These are phyloP conservation scores for Clavelina lepadiformis DNA, from an alignment of 23 tunicate species.

Conservation along the genomic window DNA sequence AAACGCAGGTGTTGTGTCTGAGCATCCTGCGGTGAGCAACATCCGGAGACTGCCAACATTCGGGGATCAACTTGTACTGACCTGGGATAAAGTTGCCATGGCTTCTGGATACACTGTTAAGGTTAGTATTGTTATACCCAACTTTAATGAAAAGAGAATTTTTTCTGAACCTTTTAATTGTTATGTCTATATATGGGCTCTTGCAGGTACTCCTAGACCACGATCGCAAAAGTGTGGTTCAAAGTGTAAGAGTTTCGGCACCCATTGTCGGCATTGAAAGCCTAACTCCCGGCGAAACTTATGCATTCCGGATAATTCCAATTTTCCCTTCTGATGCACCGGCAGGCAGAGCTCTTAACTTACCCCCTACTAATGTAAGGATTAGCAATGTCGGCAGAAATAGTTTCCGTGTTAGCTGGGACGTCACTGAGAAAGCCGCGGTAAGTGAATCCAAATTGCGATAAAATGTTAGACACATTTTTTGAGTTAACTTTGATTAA, in stretches of 20 bases:
- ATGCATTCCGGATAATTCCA: constrained; percentile 10
- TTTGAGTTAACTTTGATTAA: neutral
- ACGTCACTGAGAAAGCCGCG: neutral
- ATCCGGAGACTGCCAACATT: no score
- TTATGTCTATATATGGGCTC: no score
- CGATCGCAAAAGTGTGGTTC: neutral
- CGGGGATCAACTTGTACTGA: no score
- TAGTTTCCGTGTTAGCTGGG: constrained; percentile 28
- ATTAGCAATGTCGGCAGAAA: neutral
- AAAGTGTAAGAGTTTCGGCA: neutral
- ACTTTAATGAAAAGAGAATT: neutral
- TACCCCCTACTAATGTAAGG: constrained; percentile 7
- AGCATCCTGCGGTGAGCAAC: no score
- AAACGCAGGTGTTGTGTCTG: no score
- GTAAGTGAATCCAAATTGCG: neutral
- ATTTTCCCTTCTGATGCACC: no score
- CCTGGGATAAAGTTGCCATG: constrained; percentile 22
- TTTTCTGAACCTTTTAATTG: neutral
- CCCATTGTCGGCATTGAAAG: neutral
- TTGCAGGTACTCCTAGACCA: neutral
- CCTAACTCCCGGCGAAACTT: neutral
- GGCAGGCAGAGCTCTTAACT: neutral
- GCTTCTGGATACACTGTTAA: constrained; percentile 15
- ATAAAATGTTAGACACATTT: neutral
- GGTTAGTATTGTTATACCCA: constrained; percentile 4